A percentile compares a stretch with the other conserved stretches of the same genome.
phyloP scores from a whole-genome alignment of 2,797 vertebrate species.

The Chromis chromis region DNA sequence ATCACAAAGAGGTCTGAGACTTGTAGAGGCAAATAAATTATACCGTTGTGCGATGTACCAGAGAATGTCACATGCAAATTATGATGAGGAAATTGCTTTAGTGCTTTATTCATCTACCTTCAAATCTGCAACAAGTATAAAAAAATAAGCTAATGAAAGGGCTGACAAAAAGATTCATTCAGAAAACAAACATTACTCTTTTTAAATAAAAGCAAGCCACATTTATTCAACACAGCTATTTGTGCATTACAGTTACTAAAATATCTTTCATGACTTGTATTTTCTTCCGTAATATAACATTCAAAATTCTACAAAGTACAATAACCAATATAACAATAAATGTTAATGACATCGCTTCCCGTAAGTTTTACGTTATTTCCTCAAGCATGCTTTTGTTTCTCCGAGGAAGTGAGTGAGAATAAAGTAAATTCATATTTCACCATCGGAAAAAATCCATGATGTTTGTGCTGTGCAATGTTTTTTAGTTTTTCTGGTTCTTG shows the following conservation, averaged over 20 bases:
- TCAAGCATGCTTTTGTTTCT: conserved; percentile 29
- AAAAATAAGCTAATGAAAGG: background rate
- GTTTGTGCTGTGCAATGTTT: background rate
- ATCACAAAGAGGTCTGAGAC: background rate
- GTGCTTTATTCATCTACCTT: background rate
- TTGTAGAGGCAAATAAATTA: background rate
- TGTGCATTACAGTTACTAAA: too few species aligned
- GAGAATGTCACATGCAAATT: conserved; percentile 18
- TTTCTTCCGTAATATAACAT: rapidly evolving
- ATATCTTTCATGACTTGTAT: background rate
- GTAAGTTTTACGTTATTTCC: conserved; percentile 41
- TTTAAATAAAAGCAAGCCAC: background rate
- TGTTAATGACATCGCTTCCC: background rate
- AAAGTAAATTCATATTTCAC: conserved; percentile 27
- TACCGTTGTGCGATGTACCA: too few species aligned
- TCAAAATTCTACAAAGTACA: background rate
- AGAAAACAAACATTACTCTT: background rate
- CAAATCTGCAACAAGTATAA: background rate
- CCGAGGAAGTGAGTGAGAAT: conserved; percentile 41
- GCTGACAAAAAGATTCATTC: background rate
- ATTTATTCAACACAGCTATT: background rate
- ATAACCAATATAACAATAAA: conserved; percentile 4
- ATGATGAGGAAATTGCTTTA: background rate
- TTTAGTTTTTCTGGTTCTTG: background rate
- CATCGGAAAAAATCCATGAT: conserved; percentile 40